Evolutionary conservation across 2,888 invertebrate species (phyloP), one percentile per base, ranked within the genome.

Genomic region (Actias luna): DNA sequence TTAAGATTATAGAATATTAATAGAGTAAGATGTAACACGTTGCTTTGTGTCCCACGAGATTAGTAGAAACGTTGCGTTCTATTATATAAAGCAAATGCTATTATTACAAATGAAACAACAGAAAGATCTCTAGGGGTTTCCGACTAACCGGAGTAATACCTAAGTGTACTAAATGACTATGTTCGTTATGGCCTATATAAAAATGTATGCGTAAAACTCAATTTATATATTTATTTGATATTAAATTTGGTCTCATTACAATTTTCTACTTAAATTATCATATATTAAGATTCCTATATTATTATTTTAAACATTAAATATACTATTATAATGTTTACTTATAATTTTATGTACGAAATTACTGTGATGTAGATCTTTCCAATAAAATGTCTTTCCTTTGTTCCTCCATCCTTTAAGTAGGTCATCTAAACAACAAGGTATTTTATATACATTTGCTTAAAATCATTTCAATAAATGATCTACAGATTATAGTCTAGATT

Each of bases 241-340:
- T 50, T 50, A 50, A 50, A 50, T 50, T 50, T 50, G 46, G 46
- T 50, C 46, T 50, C 46, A 50, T 50, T 12, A 50, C 22, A 16
- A 25, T 50, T 22, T 8, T 25, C 25, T 50, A 50, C 22, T 25
- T 50, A 42, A 42, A n/a, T 42, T 7, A 7, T 18, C 42, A 42
- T 42, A 42, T 18, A 42, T n/a, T 8, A 5, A 10, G 7, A 18
- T 42, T n/a, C 16, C 3, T 46, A 10, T 22, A 50, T 12, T 22
- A 25, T 50, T 50, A 12, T 50, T 50, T 50, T 12, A 25, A 25
- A 25, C 12, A 16, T 50, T 25, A 50, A 50, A 1, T 22, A 46
- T 22, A 18, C 5, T 1, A 25, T 50, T 3, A 12, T 12, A 25
- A 50, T 50, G 46, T n/a, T n/a, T n/a, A n/a, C n/a, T n/a, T n/a